Percentiles rank a stretch among this genome's conserved stretches.
These are phyloP conservation scores for Nymphalis io DNA, from an alignment of 1,140 invertebrate genomes.

Conservation along the genomic window DNA sequence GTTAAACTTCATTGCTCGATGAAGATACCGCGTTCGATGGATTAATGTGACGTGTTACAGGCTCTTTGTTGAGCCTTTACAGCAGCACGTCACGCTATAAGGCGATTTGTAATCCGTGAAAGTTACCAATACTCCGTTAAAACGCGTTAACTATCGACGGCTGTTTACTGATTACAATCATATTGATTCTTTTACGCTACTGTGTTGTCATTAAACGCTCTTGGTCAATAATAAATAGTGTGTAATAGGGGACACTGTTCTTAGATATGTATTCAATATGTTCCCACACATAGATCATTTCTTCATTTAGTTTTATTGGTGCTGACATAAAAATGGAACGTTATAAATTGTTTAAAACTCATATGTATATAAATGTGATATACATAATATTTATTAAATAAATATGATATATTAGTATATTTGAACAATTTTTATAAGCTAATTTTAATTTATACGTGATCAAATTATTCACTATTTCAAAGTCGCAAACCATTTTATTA, in stretches of 20 bases:
- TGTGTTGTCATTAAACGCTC: neutral
- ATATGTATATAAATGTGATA: no score
- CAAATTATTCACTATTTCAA: neutral
- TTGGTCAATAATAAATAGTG: conserved; percentile 9
- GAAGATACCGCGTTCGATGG: no score
- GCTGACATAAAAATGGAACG: no score
- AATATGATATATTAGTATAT: no score
- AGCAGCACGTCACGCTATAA: conserved; percentile 32
- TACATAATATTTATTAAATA: no score
- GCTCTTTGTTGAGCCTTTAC: neutral
- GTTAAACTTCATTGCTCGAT: no score
- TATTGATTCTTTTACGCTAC: conserved; percentile 25
- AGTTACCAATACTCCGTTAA: conserved; percentile 51
- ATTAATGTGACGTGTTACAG: no score
- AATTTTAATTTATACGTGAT: no score
- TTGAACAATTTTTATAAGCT: no score
- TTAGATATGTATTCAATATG: neutral
- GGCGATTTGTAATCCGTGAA: conserved; percentile 47
- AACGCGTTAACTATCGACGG: conserved; percentile 40
- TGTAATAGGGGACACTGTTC: neutral
- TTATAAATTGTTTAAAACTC: no score
- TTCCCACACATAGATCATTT: neutral
- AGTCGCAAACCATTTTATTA: neutral
- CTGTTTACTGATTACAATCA: neutral
- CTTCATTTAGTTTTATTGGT: neutral